A percentile compares a stretch with the other conserved stretches of the same genome.
phyloP scores from a whole-genome alignment of 2,113 vertebrate genomes.

The Xiphorhynchus elegans region DNA sequence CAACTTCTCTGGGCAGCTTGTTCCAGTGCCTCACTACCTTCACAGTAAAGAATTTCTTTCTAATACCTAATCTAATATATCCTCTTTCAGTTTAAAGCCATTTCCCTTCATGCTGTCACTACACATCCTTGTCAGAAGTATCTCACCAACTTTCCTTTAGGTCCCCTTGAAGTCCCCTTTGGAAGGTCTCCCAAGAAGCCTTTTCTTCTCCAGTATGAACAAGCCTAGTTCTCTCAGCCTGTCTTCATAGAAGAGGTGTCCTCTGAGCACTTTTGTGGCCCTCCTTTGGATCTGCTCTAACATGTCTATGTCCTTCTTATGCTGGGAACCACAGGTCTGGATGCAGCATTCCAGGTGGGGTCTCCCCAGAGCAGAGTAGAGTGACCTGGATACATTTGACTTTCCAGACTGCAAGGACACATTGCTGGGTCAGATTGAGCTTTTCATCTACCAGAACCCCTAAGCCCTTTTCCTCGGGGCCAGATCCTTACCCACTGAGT shows the following conservation, averaged over 20 bases:
- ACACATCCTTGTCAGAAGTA: not conserved
- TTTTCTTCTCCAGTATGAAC: not conserved
- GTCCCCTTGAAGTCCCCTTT: not conserved
- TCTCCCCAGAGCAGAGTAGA: not conserved
- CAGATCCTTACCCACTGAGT: not conserved
- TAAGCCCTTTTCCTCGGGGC: no score
- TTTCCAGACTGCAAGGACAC: no score
- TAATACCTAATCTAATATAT: not conserved
- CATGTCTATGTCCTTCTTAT: not conserved
- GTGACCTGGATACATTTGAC: no score
- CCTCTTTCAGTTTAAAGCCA: not conserved
- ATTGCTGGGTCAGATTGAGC: no score
- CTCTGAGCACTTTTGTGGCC: not conserved
- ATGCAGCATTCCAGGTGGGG: not conserved
- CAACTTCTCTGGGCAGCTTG: not conserved
- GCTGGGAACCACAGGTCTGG: not conserved
- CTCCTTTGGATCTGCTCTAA: not conserved
- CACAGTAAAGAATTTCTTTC: not conserved
- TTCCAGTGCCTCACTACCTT: not conserved
- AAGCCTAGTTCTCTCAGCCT: not conserved
- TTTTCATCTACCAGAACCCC: no score
- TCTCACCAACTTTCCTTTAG: not conserved
- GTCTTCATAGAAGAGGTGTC: rapidly evolving
- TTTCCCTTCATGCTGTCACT: not conserved
- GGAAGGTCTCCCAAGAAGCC: rapidly evolving